Evolutionary conservation across 2,888 invertebrate genomes (phyloP).

Genomic region (Sarcophaga variegata): DNA sequence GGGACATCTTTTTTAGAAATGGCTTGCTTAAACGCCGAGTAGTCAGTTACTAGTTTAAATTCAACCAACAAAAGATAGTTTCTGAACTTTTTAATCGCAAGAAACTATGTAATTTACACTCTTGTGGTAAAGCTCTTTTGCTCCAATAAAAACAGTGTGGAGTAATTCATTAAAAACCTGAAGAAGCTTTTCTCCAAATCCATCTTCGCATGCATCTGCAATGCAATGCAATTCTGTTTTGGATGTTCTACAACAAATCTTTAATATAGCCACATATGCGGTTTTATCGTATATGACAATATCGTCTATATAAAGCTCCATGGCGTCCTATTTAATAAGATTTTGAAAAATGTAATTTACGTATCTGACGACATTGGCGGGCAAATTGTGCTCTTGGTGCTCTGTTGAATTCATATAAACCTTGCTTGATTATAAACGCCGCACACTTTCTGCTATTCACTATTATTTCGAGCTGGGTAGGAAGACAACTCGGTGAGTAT

Average conservation of each 20-base stretch:
- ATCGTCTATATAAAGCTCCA: no score
- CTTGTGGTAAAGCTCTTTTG: conserved; percentile 37
- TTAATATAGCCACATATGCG: no score
- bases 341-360: no score
- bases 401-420: no score
- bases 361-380: no score
- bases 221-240: conserved; percentile 7
- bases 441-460: no score
- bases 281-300: no score
- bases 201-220: background rate
- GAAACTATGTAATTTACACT: conserved; percentile 46
- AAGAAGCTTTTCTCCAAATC: conserved; percentile 32
- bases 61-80: conserved; percentile 43
- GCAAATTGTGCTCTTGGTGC: no score
- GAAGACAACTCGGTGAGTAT: no score
- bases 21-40: conserved; percentile 54
- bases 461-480: no score
- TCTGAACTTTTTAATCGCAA: conserved; percentile 58
- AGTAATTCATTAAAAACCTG: conserved; percentile 7
- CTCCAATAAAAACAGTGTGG: conserved; percentile 42
- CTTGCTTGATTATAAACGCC: no score
- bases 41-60: conserved; percentile 59
- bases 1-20: conserved; percentile 66
- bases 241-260: conserved; percentile 6
- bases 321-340: no score